Conservation (phyloP, 2,888 invertebrate genomes). For the Pseudococcus viburni region DNA sequence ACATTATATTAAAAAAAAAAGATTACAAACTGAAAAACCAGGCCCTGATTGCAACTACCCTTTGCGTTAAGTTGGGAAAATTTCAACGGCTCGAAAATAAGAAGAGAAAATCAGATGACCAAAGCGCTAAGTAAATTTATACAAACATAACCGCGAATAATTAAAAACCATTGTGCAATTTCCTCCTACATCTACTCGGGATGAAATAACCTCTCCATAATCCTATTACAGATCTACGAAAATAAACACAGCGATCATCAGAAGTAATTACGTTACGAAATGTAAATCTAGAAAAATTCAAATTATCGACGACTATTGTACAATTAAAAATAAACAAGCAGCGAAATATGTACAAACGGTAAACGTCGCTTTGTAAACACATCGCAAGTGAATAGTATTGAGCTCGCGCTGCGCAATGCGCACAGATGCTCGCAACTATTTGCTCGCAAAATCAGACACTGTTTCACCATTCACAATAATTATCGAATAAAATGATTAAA, state of each 20-base stretch:
- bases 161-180: constrained; percentile 64
- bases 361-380: constrained; percentile 41
- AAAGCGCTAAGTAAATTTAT: constrained; percentile 33
- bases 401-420: constrained; percentile 41
- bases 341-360: constrained; percentile 60
- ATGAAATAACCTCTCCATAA: constrained; percentile 87
- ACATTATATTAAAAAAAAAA: constrained; percentile 30
- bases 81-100: neutral
- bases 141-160: constrained; percentile 47
- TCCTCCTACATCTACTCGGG: constrained; percentile 82
- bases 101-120: neutral
- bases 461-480: constrained; percentile 62
- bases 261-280: constrained; percentile 29
- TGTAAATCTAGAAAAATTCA: constrained; percentile 44
- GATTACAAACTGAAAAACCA: constrained; percentile 43
- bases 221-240: constrained; percentile 83
- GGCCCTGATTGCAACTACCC: constrained; percentile 21
- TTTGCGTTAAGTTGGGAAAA: constrained; percentile 9
- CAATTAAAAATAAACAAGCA: constrained; percentile 60
- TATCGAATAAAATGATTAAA: constrained; percentile 45
- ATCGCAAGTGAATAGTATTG: constrained; percentile 56
- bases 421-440: constrained; percentile 57
- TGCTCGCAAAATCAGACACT: constrained; percentile 43
- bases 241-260: constrained; percentile 70
- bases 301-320: constrained; percentile 42